These are phyloP conservation scores for Myanophis thanlyinensis DNA, from an alignment of 2,113 vertebrate species.

Conservation along the genomic window DNA sequence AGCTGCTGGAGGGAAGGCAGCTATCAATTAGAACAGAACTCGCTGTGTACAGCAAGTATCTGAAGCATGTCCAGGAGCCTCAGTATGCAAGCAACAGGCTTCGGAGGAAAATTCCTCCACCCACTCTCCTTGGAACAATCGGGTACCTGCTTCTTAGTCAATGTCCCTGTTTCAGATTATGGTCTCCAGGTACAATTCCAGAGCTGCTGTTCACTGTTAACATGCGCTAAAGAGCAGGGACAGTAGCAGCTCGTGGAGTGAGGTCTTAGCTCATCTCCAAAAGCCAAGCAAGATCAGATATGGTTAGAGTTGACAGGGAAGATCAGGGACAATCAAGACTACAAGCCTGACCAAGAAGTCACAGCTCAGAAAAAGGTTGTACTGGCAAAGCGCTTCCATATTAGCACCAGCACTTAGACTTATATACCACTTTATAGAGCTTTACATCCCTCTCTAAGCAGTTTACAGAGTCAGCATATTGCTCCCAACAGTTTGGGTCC, in stretches of 20 bases:
- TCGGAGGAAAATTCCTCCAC: not conserved
- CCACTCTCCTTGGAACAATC: not conserved
- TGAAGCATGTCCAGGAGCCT: not conserved
- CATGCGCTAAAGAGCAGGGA: not conserved
- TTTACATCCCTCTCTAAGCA: too few relatives aligned
- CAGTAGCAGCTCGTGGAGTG: not conserved
- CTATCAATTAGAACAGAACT: not conserved
- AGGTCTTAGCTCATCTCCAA: not conserved
- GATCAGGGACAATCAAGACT: too few relatives aligned
- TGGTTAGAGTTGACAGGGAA: not conserved
- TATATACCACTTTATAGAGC: too few relatives aligned
- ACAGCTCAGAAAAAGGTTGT: too few relatives aligned
- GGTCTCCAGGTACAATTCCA: not conserved
- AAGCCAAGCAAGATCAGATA: not conserved
- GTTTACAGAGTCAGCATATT: too few relatives aligned
- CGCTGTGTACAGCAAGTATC: not conserved
- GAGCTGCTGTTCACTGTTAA: not conserved
- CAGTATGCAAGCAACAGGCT: not conserved
- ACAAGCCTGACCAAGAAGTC: too few relatives aligned
- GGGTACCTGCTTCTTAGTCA: not conserved
- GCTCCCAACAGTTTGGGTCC: too few relatives aligned
- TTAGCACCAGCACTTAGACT: too few relatives aligned
- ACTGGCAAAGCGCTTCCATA: too few relatives aligned
- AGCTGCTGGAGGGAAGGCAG: not conserved
- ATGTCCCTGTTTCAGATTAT: not conserved